Evolutionary conservation across 2,888 invertebrate genomes (phyloP).

Genomic region (Chalcis sispes): DNA sequence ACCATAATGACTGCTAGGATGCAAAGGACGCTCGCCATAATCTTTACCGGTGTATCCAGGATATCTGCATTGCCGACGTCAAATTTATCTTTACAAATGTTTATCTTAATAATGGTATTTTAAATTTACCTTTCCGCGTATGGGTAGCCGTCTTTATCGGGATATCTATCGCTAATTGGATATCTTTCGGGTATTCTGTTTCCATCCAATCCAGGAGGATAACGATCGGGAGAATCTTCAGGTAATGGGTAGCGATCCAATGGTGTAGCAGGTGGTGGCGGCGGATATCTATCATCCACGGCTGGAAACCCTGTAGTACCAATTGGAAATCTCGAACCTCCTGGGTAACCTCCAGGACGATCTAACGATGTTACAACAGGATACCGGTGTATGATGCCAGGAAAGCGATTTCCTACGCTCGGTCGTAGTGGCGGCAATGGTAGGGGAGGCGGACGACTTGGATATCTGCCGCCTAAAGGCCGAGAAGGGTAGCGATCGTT

Average conservation of each 20-base stretch:
- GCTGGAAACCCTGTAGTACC: slow-evolving; percentile 64
- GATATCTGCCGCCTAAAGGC: slow-evolving; percentile 73
- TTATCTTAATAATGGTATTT: too few species aligned
- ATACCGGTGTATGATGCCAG: slow-evolving; percentile 69
- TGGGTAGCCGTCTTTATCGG: slow-evolving; percentile 70
- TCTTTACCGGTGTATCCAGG: slow-evolving; percentile 60
- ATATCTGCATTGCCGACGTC: too few species aligned
- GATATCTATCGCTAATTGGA: slow-evolving; percentile 75
- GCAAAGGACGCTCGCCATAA: slow-evolving; percentile 58
- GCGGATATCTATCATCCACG: slow-evolving; percentile 74
- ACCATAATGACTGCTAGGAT: slow-evolving; percentile 28
- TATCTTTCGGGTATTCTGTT: slow-evolving; percentile 77
- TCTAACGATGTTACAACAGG: slow-evolving; percentile 72
- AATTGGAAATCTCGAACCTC: slow-evolving; percentile 73
- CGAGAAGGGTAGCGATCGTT: slow-evolving; percentile 71
- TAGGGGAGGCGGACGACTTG: slow-evolving; percentile 37
- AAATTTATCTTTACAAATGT: too few species aligned
- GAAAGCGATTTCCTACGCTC: slow-evolving; percentile 77
- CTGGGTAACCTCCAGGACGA: slow-evolving; percentile 76
- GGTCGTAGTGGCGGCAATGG: slow-evolving; percentile 68
- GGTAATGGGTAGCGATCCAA: slow-evolving; percentile 75
- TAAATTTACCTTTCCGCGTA: slow-evolving; percentile 66
- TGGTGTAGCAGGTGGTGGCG: slow-evolving; percentile 67
- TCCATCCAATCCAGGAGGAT: slow-evolving; percentile 70
- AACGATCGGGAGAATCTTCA: slow-evolving; percentile 69